These are phyloP conservation scores for Eriocheir sinensis DNA, from an alignment of 1,140 invertebrate genomes.

Conservation along the genomic window DNA sequence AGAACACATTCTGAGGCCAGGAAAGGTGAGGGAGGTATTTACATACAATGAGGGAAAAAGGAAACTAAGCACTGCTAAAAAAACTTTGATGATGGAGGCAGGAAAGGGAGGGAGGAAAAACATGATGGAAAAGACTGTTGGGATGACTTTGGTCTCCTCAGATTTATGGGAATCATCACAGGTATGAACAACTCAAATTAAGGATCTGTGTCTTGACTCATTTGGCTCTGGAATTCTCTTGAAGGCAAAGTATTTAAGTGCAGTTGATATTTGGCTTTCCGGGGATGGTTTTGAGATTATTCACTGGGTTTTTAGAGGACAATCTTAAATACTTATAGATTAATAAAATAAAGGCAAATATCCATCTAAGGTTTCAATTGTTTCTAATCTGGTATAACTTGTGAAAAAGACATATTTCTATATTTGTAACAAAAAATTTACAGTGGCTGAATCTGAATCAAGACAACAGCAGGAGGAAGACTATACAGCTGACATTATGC, in stretches of 20 bases:
- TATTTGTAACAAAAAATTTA: neutral
- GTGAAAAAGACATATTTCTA: neutral
- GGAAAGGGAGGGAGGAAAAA: neutral
- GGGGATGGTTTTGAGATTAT: too few species aligned
- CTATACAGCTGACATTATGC: constrained; percentile 56
- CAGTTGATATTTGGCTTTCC: neutral
- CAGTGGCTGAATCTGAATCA: neutral
- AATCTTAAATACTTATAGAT: neutral
- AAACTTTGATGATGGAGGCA: neutral
- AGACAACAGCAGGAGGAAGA: constrained; percentile 48
- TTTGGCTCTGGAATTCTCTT: neutral
- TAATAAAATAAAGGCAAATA: neutral
- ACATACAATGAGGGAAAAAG: neutral
- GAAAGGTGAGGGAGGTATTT: neutral
- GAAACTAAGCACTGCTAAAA: neutral
- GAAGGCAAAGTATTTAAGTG: neutral
- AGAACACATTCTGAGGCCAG: constrained; percentile 8
- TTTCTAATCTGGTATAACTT: too few species aligned
- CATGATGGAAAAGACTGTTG: neutral
- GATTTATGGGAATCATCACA: constrained; percentile 57
- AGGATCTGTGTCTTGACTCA: constrained; percentile 57
- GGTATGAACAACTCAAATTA: constrained; percentile 69
- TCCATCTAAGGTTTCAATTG: neutral
- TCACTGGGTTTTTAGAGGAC: neutral
- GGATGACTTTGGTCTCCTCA: neutral